A percentile compares a stretch with the other conserved stretches of the same genome.
These are phyloP conservation scores for Crenuchus spilurus DNA, from an alignment of 2,797 vertebrate species.

Conservation along the genomic window DNA sequence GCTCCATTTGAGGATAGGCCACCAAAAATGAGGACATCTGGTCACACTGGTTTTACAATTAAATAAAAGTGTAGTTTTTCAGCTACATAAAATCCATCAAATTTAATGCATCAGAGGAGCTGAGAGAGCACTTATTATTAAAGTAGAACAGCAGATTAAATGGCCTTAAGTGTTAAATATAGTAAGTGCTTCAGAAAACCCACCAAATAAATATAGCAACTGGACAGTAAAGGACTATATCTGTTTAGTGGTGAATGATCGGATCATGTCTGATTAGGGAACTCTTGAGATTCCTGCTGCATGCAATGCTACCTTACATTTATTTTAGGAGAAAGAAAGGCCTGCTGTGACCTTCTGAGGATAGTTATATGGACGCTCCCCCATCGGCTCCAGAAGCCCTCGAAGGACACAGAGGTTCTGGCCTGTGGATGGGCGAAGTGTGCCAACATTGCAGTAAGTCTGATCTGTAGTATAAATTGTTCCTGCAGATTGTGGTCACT, in stretches of 20 bases:
- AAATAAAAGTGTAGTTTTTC: too few relatives aligned
- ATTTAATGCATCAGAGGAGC: too few relatives aligned
- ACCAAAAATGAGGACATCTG: too few relatives aligned
- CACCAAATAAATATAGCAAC: too few relatives aligned
- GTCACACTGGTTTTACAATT: too few relatives aligned
- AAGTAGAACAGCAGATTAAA: too few relatives aligned
- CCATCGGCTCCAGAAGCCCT: conserved; percentile 68
- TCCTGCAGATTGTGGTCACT: conserved; percentile 46
- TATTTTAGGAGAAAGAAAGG: conserved; percentile 59
- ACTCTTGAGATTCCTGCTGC: background rate
- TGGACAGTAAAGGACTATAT: too few relatives aligned
- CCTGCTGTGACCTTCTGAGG: conserved; percentile 1
- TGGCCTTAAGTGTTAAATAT: too few relatives aligned
- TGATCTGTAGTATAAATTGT: conserved; percentile 64
- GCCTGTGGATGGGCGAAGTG: conserved; percentile 67
- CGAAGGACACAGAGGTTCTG: conserved; percentile 68
- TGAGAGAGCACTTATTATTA: too few relatives aligned
- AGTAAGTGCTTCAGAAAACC: too few relatives aligned
- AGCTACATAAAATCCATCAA: too few relatives aligned
- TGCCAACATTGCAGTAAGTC: conserved; percentile 73
- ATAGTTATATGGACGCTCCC: conserved; percentile 16
- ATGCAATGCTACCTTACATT: conserved; percentile 20
- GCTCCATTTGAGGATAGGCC: too few relatives aligned
- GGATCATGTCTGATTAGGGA: background rate
- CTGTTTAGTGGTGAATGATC: background rate